Evolutionary conservation across 2,113 vertebrate genomes (phyloP).

Genomic region (Telmatochromis sp.): DNA sequence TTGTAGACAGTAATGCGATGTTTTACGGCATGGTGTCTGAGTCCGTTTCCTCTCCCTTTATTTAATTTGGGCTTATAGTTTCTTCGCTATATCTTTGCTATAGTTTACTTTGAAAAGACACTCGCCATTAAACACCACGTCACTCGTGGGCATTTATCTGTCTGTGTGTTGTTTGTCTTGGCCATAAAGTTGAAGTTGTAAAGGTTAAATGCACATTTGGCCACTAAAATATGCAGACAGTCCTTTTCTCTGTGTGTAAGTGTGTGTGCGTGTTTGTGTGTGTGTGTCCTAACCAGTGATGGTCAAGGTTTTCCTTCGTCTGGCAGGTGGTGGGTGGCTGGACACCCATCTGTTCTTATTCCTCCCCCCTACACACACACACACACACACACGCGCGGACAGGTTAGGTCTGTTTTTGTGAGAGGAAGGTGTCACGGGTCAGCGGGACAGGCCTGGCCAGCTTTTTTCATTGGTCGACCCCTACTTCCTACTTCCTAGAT

Average conservation of each 20-base stretch:
- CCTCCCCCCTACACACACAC: background rate
- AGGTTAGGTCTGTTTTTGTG: conserved; percentile 49
- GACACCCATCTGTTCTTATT: background rate
- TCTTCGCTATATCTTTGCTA: background rate
- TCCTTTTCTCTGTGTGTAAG: background rate
- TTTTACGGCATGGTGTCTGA: conserved; percentile 55
- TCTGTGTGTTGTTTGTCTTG: conserved; percentile 1
- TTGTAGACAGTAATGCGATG: conserved; percentile 24
- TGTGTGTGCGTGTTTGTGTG: background rate
- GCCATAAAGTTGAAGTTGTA: conserved; percentile 20
- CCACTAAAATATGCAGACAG: conserved; percentile 3
- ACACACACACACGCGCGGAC: background rate
- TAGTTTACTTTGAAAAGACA: conserved; percentile 29
- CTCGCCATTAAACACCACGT: background rate
- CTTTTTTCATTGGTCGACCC: conserved; percentile 68
- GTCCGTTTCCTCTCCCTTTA: conserved; percentile 41
- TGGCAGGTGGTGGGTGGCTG: background rate
- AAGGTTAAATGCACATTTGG: conserved; percentile 30
- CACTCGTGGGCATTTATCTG: conserved; percentile 1
- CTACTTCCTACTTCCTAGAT: conserved; percentile 84
- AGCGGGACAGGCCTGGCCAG: conserved; percentile 55
- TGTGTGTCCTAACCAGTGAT: background rate
- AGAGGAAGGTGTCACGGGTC: conserved; percentile 57
- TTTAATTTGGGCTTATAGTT: conserved; percentile 18
- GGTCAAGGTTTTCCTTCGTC: conserved; percentile 33